phyloP scores from a whole-genome alignment of 2,797 vertebrate species.

The Poeciliopsis turneri region DNA sequence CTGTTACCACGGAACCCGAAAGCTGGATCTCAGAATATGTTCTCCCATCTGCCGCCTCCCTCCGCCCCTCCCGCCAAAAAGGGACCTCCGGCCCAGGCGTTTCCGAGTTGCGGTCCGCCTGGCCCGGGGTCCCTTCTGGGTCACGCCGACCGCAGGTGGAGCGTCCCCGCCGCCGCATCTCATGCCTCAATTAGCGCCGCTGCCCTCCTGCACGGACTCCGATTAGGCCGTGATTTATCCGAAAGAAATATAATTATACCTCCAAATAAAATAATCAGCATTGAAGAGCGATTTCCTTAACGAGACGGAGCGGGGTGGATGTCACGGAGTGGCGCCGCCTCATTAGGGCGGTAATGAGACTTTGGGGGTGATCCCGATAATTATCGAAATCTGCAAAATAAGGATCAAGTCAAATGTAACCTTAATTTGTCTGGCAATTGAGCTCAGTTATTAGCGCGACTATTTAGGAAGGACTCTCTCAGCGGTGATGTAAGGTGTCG shows the following conservation, averaged over 20 bases:
- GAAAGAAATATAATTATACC: conserved; percentile 99
- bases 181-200: conserved; percentile 91
- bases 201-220: conserved; percentile 94
- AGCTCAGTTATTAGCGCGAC: conserved; percentile 71
- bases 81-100: not conserved
- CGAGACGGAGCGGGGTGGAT: conserved; percentile 94
- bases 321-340: conserved; percentile 97
- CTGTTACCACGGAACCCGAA: not conserved
- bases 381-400: conserved; percentile 84
- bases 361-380: conserved; percentile 86
- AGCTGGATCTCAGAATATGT: not conserved
- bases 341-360: conserved; percentile 97
- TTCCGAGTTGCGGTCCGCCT: conserved; percentile 14
- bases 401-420: conserved; percentile 83
- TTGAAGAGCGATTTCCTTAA: conserved; percentile 99
- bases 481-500: conserved; percentile 41
- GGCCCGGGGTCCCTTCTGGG: conserved; percentile 47
- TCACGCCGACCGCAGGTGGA: conserved; percentile 75
- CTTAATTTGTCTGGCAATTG: conserved; percentile 80
- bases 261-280: conserved; percentile 99
- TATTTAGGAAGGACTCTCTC: conserved; percentile 63
- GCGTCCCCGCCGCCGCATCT: conserved; percentile 85
- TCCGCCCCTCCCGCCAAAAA: not conserved
- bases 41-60: not conserved
- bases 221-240: conserved; percentile 99